Conservation (phyloP, 1,140 invertebrate genomes). For the Grapholita molesta region DNA sequence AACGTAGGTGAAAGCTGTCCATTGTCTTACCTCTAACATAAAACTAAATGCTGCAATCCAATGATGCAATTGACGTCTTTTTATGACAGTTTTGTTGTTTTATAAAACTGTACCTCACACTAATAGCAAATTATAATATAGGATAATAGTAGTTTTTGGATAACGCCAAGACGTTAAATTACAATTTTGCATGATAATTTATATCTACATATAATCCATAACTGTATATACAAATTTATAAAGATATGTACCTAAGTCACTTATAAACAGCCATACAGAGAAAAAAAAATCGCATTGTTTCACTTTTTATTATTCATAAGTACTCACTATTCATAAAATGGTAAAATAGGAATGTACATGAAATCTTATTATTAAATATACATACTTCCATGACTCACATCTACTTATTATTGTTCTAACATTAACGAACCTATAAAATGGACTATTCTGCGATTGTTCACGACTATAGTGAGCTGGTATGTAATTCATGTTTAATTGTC, state of each 20-base stretch:
- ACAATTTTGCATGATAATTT: too few relatives aligned
- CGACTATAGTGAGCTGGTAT: not conserved
- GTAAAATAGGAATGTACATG: too few relatives aligned
- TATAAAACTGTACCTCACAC: not conserved
- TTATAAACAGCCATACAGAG: too few relatives aligned
- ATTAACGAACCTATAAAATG: conserved; percentile 18
- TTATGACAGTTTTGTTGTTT: not conserved
- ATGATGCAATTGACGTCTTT: conserved; percentile 1
- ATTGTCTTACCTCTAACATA: conserved; percentile 28
- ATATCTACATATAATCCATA: too few relatives aligned
- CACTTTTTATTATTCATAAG: too few relatives aligned
- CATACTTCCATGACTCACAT: not conserved
- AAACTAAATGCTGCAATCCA: not conserved
- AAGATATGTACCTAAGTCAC: too few relatives aligned
- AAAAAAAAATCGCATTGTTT: too few relatives aligned
- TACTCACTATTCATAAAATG: too few relatives aligned
- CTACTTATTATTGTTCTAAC: conserved; percentile 18
- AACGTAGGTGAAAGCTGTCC: conserved; percentile 35
- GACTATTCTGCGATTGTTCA: not conserved
- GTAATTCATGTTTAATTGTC: conserved; percentile 17
- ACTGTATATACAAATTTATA: too few relatives aligned
- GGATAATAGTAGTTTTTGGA: not conserved
- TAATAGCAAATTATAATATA: not conserved
- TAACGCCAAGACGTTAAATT: not conserved
- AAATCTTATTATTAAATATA: too few relatives aligned